Percentiles rank a stretch among this genome's conserved stretches.
Conservation (phyloP, 2,797 vertebrate species). For the Lacerta bilineata region DNA sequence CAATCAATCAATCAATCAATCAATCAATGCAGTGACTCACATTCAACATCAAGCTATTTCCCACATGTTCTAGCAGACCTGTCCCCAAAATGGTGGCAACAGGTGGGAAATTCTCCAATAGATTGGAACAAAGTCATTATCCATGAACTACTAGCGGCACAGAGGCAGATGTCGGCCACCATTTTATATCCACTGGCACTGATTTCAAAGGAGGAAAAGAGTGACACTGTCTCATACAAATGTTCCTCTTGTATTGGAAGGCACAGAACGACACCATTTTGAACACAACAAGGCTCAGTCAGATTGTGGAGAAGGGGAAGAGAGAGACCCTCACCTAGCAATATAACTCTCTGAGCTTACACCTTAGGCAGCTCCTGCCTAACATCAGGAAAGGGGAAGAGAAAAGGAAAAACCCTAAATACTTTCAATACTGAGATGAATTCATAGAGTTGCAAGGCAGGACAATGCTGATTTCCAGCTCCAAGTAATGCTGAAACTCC, state of each 20-base stretch:
- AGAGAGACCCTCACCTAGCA: constrained; percentile 19
- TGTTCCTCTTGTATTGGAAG: background rate
- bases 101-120: background rate
- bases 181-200: background rate
- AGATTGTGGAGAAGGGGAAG: constrained; percentile 11
- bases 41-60: background rate
- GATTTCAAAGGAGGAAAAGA: background rate
- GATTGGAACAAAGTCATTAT: background rate
- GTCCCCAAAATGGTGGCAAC: background rate
- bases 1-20: too few species aligned
- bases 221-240: constrained; percentile 14
- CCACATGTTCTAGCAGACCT: background rate
- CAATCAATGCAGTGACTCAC: background rate
- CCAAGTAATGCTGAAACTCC: background rate
- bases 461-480: constrained; percentile 31
- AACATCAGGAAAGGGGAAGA: background rate
- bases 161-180: background rate
- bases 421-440: constrained; percentile 31
- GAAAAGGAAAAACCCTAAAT: background rate
- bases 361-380: constrained; percentile 3
- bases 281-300: constrained; percentile 14
- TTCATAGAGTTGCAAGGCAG: constrained; percentile 15
- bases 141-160: background rate
- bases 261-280: background rate
- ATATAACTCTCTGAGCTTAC: constrained; percentile 7